Evolutionary conservation across 2,113 vertebrate species (phyloP), one percentile per base, ranked within the genome.

Genomic region (Chinchilla lanigera): DNA sequence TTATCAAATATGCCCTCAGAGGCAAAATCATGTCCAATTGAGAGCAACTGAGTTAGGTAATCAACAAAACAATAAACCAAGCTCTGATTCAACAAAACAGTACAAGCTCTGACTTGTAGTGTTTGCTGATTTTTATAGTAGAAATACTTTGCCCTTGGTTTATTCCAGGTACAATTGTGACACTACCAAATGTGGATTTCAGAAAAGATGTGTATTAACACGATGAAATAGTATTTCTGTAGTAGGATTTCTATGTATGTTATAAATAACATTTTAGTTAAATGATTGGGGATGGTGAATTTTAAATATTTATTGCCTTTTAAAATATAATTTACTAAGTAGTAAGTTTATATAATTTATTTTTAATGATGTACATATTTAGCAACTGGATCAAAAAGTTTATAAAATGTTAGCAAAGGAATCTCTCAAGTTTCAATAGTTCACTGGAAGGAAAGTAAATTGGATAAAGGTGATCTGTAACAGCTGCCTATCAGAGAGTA

Each of bases 301-400:
- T 96, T 86, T 80, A 44, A 95, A 20, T 65, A 41, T 86, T n/a
- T 86, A 47, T 86, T 86, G 13, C 19, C 10, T 85, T 93, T 85
- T 52, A 73, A 82, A 71, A 60, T 77, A 75, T 12, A 52, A 24
- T 41, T 86, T 52, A 22, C 44, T 92, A 58, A 69, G 58, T 44
- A 22, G 7, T 60, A 44, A 24, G 7, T 47, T 84, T 60, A 47
- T 65, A 4, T 81, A 92, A 86, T 83, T 96, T 61, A 85, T 89
- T 89, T 95, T 96, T 82, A 85, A 77, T 92, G 47, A 69, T 94
- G 78, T 17, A 19, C 81, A 0, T 77, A 22, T 63, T 90, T 95
- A 94, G 33, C 44, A 89, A 5, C 50, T 83, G 28, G 11, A 69
- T 94, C 35, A 75, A 16, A 78, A 50, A 20, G 13, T 77, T 95